Conservation (phyloP, 1,140 invertebrate genomes). For the Mesaphorura yosii region DNA sequence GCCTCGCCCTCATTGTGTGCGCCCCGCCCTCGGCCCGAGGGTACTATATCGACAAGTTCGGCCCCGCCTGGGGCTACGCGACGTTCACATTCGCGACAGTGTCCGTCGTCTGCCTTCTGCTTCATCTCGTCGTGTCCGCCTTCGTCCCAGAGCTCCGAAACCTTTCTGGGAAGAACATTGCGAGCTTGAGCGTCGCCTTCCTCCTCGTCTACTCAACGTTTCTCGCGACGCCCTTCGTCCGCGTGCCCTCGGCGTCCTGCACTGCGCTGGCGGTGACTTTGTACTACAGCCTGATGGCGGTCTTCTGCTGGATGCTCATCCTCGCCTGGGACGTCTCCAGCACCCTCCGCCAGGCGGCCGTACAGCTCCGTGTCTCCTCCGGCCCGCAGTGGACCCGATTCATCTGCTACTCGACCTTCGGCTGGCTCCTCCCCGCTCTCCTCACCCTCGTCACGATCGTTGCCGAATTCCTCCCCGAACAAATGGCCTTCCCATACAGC, state of each 20-base stretch:
- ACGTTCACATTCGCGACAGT: constrained; percentile 39
- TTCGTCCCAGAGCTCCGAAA: constrained; percentile 42
- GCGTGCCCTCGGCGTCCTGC: constrained; percentile 32
- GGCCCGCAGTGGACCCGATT: constrained; percentile 35
- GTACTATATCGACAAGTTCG: constrained; percentile 38
- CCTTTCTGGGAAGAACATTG: constrained; percentile 44
- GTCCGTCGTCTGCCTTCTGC: constrained; percentile 40
- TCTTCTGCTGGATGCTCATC: constrained; percentile 50
- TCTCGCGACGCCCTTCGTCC: constrained; percentile 37
- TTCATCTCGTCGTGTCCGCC: constrained; percentile 40
- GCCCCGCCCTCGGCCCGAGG: constrained; percentile 13
- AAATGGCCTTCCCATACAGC: constrained; percentile 34
- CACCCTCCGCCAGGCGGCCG: constrained; percentile 40
- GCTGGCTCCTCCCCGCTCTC: constrained; percentile 43
- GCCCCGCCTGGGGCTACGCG: constrained; percentile 38
- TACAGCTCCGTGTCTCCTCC: constrained; percentile 39
- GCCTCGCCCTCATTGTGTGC: constrained; percentile 25
- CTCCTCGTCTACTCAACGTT: constrained; percentile 41
- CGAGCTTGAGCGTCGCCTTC: constrained; percentile 40
- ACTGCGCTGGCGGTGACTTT: constrained; percentile 38
- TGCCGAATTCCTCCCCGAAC: constrained; percentile 39
- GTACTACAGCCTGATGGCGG: constrained; percentile 41
- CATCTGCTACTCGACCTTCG: constrained; percentile 43
- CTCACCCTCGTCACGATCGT: constrained; percentile 40
- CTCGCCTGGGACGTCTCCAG: constrained; percentile 48